Base-by-base conservation (phyloP, 1,140 invertebrate genomes). In the Euglossa dilemma region DNA sequence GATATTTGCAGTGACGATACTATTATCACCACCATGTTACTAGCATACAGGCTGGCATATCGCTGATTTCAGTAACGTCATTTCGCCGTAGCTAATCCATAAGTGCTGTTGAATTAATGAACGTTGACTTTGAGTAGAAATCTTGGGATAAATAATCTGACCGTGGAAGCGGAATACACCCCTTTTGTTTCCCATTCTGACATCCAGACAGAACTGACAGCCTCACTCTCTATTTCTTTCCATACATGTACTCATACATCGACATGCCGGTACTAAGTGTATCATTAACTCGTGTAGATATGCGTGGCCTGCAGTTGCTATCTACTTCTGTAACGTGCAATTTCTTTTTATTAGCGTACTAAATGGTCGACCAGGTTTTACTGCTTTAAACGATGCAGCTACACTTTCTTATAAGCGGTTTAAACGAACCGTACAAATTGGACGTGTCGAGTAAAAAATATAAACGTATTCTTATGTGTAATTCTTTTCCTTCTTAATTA, bases 181-280 rank as follows among this genome's bases (percentile, higher is more conserved):
- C 28, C 63, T 50, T 36, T 36, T 36, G 57, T 84, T 80, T 74
- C 69, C 61, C 80, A 56, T 76, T 85, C 69, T 80, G 75, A 73
- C 69, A 81, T 50, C 74, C 25, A 75, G 63, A 80, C 76, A 84
- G 82, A 64, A 80, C 83, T 78, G 79, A 84, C 80, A 83, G 81
- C 76, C 72, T 86, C 67, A 45, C 28, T 74, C 54, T 45, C 28
- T 16, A 7, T 12, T 18, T 45, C 43, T 28, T 9, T 47, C 16
- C 59, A 81, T 75, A 61, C 79, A 61, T 86, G 66, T 85, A 85
- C 83, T 87, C 75, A 78, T 79, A 87, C 85, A 86, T 71, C 67
- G 63, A 88, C 80, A 88, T 77, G 70, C 43, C 82, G 63, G 77
- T 86, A 79, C 81, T 88, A 85, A 88, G 71, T 89, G 80, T 82